Base-by-base conservation (phyloP, 2,888 invertebrate species). In the Melikaiella ostensackeni region DNA sequence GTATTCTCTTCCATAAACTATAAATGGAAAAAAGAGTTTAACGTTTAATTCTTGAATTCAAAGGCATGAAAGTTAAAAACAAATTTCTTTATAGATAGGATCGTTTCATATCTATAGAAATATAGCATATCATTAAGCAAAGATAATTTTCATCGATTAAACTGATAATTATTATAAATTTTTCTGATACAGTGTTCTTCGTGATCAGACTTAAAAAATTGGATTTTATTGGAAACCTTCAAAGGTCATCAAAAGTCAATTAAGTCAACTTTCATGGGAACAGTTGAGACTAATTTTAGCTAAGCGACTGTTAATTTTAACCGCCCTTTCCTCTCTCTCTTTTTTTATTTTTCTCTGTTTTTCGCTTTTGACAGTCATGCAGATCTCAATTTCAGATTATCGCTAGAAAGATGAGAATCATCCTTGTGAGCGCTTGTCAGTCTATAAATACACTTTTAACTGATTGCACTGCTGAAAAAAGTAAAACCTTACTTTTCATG, bases 351-450 rank as follows among this genome's bases (percentile, higher is more conserved):
- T 24, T 24, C 42, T 42, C 42, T 66, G 21, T 27, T 66, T 42
- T 66, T 27, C 8, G 57, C 24, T 66, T 66, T 66, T 46, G 27
- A 66, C 27, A 46, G 19, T 66, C 42, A 66, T 66, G 27, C 27
- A 66, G 46, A 42, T 66, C 38, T 66, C 66, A 66, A 66, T 66
- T 66, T 66, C 27, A 66, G 42, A 66, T 66, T 66, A 66, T 46
- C 66, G 42, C 8, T 42, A 66, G 42, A 46, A 66, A 66, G 66
- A 66, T 66, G 42, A 66, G 42, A 66, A 66, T 46, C 66, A 66
- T 66, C 27, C 27, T 46, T 66, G 66, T 66, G 27, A 66, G 66
- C 66, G 42, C 46, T 66, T 66, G 46, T 66, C 38, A 66, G 42
- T 66, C 66, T 27, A 66, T 46, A 66, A 66, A 66, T 66, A 46